phyloP scores from a whole-genome alignment of 2,888 invertebrate species.

The Disparrhopalites patrizii region DNA sequence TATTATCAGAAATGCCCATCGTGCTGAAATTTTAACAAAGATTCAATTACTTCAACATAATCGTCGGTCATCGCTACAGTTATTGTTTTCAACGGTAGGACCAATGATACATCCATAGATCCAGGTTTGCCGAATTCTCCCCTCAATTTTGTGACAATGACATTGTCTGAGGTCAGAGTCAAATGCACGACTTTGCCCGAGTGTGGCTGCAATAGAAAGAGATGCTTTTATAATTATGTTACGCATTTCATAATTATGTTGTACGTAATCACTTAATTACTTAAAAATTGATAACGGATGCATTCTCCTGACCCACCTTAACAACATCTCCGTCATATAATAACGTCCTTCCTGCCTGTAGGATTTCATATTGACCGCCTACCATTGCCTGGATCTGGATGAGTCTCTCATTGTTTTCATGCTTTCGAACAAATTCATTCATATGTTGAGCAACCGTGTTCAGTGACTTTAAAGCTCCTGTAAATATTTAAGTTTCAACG shows the following conservation, averaged over 20 bases:
- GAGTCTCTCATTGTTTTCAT: constrained; percentile 66
- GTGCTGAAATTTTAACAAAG: too few species aligned
- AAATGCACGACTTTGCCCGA: constrained; percentile 12
- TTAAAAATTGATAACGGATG: too few species aligned
- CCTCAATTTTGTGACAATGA: constrained; percentile 19
- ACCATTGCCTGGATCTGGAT: constrained; percentile 59
- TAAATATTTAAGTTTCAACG: constrained; percentile 37
- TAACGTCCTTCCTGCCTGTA: constrained; percentile 43
- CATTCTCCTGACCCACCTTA: too few species aligned
- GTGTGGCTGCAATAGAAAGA: neutral
- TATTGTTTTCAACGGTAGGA: constrained; percentile 37
- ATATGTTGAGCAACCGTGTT: constrained; percentile 67
- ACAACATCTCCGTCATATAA: constrained; percentile 36
- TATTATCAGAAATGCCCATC: too few species aligned
- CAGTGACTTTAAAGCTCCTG: constrained; percentile 65
- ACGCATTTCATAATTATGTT: too few species aligned
- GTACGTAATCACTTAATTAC: neutral
- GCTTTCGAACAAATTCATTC: constrained; percentile 67
- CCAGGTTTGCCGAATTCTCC: constrained; percentile 34
- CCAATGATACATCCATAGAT: constrained; percentile 33
- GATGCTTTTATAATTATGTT: too few species aligned
- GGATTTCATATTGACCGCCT: constrained; percentile 38
- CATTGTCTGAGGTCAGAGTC: constrained; percentile 20
- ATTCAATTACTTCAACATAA: constrained; percentile 13
- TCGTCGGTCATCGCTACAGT: constrained; percentile 23